These are phyloP conservation scores for Erethizon dorsatum DNA, from an alignment of 2,797 vertebrate species.

Conservation along the genomic window DNA sequence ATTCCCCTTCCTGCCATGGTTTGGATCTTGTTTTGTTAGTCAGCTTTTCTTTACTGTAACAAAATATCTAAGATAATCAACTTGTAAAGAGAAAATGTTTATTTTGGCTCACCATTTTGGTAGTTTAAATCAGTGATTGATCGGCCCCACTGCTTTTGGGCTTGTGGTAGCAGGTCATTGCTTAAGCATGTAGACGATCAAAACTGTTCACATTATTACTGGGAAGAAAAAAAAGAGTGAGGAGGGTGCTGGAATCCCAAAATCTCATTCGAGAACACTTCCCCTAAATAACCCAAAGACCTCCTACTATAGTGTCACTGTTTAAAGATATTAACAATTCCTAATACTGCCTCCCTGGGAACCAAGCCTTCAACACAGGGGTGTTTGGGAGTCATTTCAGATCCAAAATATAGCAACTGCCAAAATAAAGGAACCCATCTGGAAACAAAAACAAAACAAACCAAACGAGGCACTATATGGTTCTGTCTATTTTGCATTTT, in stretches of 20 bases:
- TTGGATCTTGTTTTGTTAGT: neutral
- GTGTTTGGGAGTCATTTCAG: neutral
- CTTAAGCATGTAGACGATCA: neutral
- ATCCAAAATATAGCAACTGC: too few relatives aligned
- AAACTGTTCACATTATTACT: neutral
- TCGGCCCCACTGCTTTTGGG: neutral
- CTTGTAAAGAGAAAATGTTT: neutral
- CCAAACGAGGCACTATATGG: neutral
- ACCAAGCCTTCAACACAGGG: neutral
- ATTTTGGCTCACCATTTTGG: neutral
- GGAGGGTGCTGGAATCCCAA: fast-evolving
- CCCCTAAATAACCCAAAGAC: neutral
- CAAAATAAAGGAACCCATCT: neutral
- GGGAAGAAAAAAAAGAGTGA: neutral
- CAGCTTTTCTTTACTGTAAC: neutral
- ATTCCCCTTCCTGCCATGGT: fast-evolving
- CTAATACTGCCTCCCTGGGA: neutral
- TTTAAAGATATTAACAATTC: neutral
- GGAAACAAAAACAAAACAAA: neutral
- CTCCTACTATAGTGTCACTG: fast-evolving
- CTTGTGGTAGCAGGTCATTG: neutral
- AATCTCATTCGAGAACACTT: neutral
- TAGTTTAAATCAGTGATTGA: neutral
- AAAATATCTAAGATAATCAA: neutral
- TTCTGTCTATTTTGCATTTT: neutral